Percentiles rank a stretch among this genome's conserved stretches.
phyloP scores from a whole-genome alignment of 2,888 invertebrate genomes.

The Volucella inflata region DNA sequence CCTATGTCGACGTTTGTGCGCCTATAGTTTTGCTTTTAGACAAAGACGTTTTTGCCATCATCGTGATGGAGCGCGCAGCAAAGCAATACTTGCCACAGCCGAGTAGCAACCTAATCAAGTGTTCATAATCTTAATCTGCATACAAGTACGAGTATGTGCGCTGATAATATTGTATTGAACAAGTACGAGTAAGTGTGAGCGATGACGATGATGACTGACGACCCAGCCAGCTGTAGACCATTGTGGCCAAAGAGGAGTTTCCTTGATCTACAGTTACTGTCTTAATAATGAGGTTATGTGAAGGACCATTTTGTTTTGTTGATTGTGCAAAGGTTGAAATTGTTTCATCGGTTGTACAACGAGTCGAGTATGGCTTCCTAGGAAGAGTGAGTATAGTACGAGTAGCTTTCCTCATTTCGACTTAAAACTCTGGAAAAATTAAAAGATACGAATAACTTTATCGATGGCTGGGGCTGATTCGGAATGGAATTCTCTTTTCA shows the following conservation, averaged over 20 bases:
- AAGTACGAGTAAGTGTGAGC: neutral
- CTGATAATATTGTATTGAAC: too few species aligned
- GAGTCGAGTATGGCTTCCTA: conserved; percentile 51
- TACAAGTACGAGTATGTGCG: conserved; percentile 45
- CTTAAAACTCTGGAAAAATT: conserved; percentile 58
- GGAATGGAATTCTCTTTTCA: conserved; percentile 3
- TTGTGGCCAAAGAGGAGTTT: conserved; percentile 67
- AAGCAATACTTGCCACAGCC: conserved; percentile 9
- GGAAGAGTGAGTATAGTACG: conserved; percentile 47
- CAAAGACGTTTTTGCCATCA: conserved; percentile 49
- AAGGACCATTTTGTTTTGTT: conserved; percentile 64
- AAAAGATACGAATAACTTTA: conserved; percentile 57
- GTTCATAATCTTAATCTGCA: conserved; percentile 75
- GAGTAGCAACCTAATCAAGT: conserved; percentile 68
- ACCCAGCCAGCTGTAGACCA: conserved; percentile 69
- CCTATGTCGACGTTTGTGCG: conserved; percentile 17
- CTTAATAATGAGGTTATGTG: conserved; percentile 75
- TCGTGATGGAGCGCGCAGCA: conserved; percentile 21
- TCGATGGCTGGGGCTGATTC: neutral
- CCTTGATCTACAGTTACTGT: conserved; percentile 76
- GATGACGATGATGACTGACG: conserved; percentile 38
- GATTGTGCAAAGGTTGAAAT: conserved; percentile 54
- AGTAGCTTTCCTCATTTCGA: conserved; percentile 54
- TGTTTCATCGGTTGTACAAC: neutral
- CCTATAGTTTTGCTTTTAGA: conserved; percentile 28